Evolutionary conservation across 2,113 vertebrate species (phyloP).

Genomic region (Phoxinus phoxinus): DNA sequence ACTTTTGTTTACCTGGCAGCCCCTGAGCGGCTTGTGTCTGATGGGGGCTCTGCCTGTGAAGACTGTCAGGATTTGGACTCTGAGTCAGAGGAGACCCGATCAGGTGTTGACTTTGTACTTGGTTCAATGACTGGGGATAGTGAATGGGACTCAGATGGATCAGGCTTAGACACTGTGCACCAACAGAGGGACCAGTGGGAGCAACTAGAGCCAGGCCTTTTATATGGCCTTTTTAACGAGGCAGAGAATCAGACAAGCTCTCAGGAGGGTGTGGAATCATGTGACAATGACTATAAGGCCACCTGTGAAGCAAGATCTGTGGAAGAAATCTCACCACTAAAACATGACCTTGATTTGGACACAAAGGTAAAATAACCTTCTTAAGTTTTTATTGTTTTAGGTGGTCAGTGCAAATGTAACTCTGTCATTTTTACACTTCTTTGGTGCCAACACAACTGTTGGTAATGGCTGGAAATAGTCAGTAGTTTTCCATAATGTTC

Average conservation of each 20-base stretch:
- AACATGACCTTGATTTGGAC: constrained; percentile 1
- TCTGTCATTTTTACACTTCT: not conserved
- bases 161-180: constrained; percentile 65
- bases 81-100: constrained; percentile 75
- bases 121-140: constrained; percentile 78
- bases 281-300: constrained; percentile 34
- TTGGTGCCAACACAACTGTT: not conserved
- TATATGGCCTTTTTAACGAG: constrained; percentile 71
- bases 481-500: too few species aligned
- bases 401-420: not conserved
- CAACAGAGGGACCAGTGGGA: constrained; percentile 72
- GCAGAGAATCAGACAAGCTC: constrained; percentile 47
- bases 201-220: constrained; percentile 74
- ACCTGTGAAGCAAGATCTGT: constrained; percentile 43
- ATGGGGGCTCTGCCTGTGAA: constrained; percentile 69
- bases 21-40: constrained; percentile 71
- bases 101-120: constrained; percentile 76
- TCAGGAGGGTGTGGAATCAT: constrained; percentile 26
- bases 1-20: constrained; percentile 83
- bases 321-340: constrained; percentile 42
- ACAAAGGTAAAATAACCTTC: constrained; percentile 42
- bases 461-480: not conserved
- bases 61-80: constrained; percentile 76
- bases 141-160: constrained; percentile 80
- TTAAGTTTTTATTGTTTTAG: not conserved